These are phyloP conservation scores for Sinocyclocheilus anshuiensis DNA, from an alignment of 2,113 vertebrate genomes.

Conservation along the genomic window DNA sequence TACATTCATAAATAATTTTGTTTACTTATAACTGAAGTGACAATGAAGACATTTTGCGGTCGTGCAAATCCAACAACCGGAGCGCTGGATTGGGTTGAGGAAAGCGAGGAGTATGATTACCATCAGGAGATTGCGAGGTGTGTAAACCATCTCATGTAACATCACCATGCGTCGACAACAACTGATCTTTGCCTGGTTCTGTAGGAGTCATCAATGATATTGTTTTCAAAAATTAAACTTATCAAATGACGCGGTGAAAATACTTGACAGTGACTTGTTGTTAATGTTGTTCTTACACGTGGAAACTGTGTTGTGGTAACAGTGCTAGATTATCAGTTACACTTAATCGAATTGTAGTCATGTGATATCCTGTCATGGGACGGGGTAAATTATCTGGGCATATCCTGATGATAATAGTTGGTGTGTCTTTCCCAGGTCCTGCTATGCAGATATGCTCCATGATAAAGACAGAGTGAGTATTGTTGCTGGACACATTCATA, in stretches of 20 bases:
- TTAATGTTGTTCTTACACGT: neutral
- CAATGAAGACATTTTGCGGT: constrained; percentile 94
- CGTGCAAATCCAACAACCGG: constrained; percentile 88
- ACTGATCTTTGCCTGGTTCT: neutral
- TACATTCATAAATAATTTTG: neutral
- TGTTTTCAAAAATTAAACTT: neutral
- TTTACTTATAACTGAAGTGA: neutral
- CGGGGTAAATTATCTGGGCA: neutral
- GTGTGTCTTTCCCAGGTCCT: constrained; percentile 79
- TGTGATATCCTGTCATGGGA: neutral
- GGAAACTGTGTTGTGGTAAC: neutral
- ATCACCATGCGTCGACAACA: neutral
- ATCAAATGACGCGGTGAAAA: neutral
- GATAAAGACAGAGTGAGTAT: constrained; percentile 92
- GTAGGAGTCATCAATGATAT: neutral
- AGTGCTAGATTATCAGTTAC: neutral
- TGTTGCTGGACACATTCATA: neutral
- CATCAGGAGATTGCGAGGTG: constrained; percentile 97
- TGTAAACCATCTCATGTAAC: neutral
- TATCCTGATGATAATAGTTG: neutral
- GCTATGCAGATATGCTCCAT: constrained; percentile 96
- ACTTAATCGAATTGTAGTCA: neutral
- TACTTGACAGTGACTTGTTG: neutral
- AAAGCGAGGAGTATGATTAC: constrained; percentile 92
- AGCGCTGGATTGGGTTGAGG: constrained; percentile 86